Evolutionary conservation across 2,113 vertebrate genomes (phyloP).

Genomic region (Platichthys stellatus): DNA sequence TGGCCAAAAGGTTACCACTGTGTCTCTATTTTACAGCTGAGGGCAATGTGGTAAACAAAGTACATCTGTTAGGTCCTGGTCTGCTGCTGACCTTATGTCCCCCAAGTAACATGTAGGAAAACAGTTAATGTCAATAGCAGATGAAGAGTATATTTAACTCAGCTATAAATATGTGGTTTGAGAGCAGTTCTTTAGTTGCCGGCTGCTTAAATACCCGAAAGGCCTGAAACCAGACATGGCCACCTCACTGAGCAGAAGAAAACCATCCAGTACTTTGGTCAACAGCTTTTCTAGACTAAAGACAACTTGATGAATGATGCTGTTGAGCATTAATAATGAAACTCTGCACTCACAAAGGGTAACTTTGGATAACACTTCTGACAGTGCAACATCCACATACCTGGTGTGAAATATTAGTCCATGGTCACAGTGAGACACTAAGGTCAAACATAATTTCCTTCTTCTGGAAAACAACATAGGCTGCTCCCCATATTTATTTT

Average conservation of each 20-base stretch:
- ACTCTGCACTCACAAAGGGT: neutral
- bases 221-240: conserved; percentile 27
- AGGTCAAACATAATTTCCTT: neutral
- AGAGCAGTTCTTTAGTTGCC: neutral
- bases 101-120: neutral
- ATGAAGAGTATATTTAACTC: conserved; percentile 16
- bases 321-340: neutral
- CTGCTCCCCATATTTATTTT: neutral
- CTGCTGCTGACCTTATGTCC: conserved; percentile 9
- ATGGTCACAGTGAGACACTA: neutral
- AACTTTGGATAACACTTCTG: neutral
- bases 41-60: conserved; percentile 10
- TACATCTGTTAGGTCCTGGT: conserved; percentile 13
- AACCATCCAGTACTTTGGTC: conserved; percentile 38
- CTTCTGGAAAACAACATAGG: neutral
- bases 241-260: conserved; percentile 34
- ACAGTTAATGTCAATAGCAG: conserved; percentile 19
- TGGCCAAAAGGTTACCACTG: conserved; percentile 56
- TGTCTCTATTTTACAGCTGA: conserved; percentile 36
- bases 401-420: neutral
- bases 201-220: conserved; percentile 17
- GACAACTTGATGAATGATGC: conserved; percentile 2
- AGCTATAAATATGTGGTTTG: neutral
- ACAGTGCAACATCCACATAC: neutral
- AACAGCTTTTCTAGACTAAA: conserved; percentile 27